phyloP scores from a whole-genome alignment of 2,888 invertebrate species.

The Phymatocera aterrima region DNA sequence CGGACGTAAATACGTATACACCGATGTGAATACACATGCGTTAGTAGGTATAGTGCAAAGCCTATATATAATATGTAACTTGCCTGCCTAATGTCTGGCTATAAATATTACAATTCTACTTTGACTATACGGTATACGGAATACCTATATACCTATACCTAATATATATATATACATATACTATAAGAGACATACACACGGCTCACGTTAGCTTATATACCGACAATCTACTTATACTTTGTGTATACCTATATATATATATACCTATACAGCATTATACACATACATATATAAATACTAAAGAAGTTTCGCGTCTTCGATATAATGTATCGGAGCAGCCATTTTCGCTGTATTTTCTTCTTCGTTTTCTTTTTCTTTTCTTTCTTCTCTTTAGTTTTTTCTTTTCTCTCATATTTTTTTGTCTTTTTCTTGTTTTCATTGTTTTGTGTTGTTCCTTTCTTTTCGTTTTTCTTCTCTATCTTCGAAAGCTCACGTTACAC shows the following conservation, averaged over 20 bases:
- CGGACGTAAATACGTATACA: too few relatives aligned
- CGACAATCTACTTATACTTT: constrained; percentile 12
- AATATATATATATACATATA: too few relatives aligned
- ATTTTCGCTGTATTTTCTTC: constrained; percentile 49
- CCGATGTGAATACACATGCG: too few relatives aligned
- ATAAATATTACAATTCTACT: constrained; percentile 64
- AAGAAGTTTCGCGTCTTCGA: constrained; percentile 60
- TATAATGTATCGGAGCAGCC: constrained; percentile 53
- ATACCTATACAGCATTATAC: neutral
- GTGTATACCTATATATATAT: neutral
- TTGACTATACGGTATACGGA: too few relatives aligned
- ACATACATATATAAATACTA: constrained; percentile 12
- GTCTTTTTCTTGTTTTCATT: too few relatives aligned
- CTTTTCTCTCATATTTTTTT: neutral
- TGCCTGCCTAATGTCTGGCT: constrained; percentile 60
- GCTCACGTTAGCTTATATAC: too few relatives aligned
- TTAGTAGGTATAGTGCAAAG: too few relatives aligned
- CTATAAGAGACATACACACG: too few relatives aligned
- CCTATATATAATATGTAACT: constrained; percentile 2
- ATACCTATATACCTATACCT: neutral
- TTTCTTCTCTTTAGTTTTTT: constrained; percentile 44
- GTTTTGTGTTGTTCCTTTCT: too few relatives aligned
- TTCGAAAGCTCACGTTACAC: neutral
- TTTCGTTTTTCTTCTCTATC: neutral
- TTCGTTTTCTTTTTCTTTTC: constrained; percentile 19